Base-by-base conservation (phyloP, 2,113 vertebrate genomes). In the Mastomys natalensis region DNA sequence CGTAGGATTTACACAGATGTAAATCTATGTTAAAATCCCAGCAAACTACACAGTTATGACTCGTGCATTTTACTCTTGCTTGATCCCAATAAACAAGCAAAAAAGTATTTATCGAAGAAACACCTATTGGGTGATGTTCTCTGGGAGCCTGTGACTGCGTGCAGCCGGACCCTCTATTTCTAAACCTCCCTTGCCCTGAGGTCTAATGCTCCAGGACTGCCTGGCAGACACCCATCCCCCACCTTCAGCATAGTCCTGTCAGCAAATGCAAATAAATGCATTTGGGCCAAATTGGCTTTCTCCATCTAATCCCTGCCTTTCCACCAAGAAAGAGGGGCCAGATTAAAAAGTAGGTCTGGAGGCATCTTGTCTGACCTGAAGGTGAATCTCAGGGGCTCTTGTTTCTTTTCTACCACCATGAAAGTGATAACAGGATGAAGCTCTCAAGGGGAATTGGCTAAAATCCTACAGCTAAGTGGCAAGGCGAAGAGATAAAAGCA, bases 391-490 rank as follows among this genome's bases (percentile, higher is more conserved):
- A 64, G 87, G 9, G 34, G 19, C 34, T 91, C 51, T 88, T 88
- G 3, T 72, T 73, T 77, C 84, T 48, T 81, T 66, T 21, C 85
- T 74, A 81, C 80, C 19, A 81, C 80, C 19, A 26, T 66, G 55
- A 60, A 80, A 90, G 37, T 73, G 87, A 31, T n/a, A 96, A 73
- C 8, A 89, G 29, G 31, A 84, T 78, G n/a, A 84, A 89, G 31
- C 40, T 94, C 87, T 91, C 48, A 58, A 96, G 96, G 80, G 43
- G 13, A 96, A 40, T 66, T 96, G 92, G 96, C 87, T 90, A 90
- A 93, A 90, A 89, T 73, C 58, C 93, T 88, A 72, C 24, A 73
- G 66, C 21, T 77, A 93, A 58, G 24, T 90, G 58, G 48, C n/a
- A 62, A 91, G 58, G 37, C 31, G 11, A 90, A 55, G 58, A 84